Evolutionary conservation across 2,113 vertebrate genomes (phyloP).

Genomic region (Carassius auratus): DNA sequence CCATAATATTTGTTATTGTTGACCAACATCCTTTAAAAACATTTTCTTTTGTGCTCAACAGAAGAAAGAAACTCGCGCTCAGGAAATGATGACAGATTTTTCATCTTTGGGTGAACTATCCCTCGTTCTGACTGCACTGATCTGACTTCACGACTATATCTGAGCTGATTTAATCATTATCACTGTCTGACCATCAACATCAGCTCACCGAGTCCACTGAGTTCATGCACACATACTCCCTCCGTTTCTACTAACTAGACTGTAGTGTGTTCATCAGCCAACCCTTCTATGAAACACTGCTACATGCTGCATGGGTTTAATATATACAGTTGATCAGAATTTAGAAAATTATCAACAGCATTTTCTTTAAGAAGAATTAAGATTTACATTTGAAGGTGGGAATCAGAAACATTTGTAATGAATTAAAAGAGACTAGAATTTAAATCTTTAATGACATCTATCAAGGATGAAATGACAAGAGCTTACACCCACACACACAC

Average conservation of each 20-base stretch:
- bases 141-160: neutral
- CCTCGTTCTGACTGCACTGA: neutral
- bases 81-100: neutral
- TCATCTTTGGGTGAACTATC: no score
- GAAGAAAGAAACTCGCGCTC: neutral
- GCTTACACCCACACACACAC: neutral
- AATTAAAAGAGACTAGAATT: neutral
- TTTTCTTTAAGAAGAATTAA: neutral
- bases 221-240: neutral
- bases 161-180: constrained; percentile 20
- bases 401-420: neutral
- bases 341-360: neutral
- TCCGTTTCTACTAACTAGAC: neutral
- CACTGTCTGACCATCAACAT: neutral
- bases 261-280: neutral
- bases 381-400: neutral
- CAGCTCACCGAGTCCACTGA: neutral
- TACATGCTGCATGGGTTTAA: neutral
- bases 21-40: neutral
- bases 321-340: neutral
- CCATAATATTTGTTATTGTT: no score
- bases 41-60: neutral
- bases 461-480: neutral
- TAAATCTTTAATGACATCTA: neutral
- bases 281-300: neutral